Conservation (phyloP, 2,113 vertebrate genomes). For the Gila orcuttii region DNA sequence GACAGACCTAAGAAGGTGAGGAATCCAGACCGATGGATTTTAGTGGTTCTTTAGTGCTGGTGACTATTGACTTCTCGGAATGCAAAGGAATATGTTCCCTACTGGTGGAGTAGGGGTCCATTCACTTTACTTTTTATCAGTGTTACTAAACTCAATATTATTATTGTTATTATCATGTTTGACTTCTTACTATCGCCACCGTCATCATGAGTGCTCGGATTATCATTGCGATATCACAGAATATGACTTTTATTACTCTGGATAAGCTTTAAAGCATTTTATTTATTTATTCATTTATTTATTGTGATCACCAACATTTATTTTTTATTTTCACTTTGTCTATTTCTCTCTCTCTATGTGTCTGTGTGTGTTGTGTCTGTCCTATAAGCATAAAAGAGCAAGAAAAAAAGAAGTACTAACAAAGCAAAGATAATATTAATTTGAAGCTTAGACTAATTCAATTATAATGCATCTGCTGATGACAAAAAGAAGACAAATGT, state of each 20-base stretch:
- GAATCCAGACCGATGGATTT: conserved; percentile 35
- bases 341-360: conserved; percentile 61
- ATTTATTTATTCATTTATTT: conserved; percentile 47
- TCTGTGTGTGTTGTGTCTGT: conserved; percentile 69
- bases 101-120: conserved; percentile 57
- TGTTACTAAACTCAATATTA: conserved; percentile 65
- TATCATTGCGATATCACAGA: conserved; percentile 41
- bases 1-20: conserved; percentile 40
- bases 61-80: conserved; percentile 54
- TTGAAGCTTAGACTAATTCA: conserved; percentile 63
- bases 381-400: conserved; percentile 62
- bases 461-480: conserved; percentile 65
- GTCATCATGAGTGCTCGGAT: conserved; percentile 52
- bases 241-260: conserved; percentile 51
- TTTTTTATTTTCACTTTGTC: conserved; percentile 56
- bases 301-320: conserved; percentile 39
- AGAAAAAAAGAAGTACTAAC: conserved; percentile 65
- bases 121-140: conserved; percentile 66
- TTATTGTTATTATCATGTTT: conserved; percentile 44
- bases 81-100: conserved; percentile 54
- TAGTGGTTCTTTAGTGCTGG: conserved; percentile 35
- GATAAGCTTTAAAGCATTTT: conserved; percentile 61
- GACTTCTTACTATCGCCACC: conserved; percentile 49
- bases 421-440: conserved; percentile 66
- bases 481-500: conserved; percentile 55